A percentile compares a stretch with the other conserved stretches of the same genome.
phyloP scores from a whole-genome alignment of 2,797 vertebrate species.

The Bucorvus abyssinicus region DNA sequence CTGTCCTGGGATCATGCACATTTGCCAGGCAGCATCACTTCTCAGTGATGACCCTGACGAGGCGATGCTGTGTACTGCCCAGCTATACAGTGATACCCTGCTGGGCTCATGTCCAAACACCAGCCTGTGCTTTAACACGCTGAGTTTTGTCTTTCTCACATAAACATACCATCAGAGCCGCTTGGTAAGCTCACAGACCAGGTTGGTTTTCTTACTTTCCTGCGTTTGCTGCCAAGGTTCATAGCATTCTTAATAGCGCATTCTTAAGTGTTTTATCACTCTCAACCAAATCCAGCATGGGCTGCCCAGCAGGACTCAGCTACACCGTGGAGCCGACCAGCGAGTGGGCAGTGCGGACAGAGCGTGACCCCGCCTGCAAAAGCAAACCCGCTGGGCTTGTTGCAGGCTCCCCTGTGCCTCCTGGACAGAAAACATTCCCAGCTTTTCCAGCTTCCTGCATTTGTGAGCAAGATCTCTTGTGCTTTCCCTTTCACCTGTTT shows the following conservation, averaged over 20 bases:
- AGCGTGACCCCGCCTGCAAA: neutral
- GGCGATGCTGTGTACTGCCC: neutral
- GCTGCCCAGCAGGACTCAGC: neutral
- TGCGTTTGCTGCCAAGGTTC: neutral
- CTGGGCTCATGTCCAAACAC: neutral
- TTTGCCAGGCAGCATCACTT: neutral
- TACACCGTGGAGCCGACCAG: rapidly evolving
- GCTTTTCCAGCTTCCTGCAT: neutral
- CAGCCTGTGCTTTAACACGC: neutral
- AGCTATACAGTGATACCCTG: rapidly evolving
- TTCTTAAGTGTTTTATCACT: neutral
- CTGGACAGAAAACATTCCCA: rapidly evolving
- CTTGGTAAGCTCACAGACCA: neutral
- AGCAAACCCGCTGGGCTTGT: neutral
- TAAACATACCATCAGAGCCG: neutral
- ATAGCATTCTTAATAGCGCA: neutral
- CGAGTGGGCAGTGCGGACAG: rapidly evolving
- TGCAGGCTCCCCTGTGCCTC: neutral
- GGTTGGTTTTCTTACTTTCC: neutral
- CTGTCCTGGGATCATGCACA: rapidly evolving
- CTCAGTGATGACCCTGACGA: neutral
- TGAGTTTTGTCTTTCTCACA: neutral
- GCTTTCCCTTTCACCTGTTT: neutral
- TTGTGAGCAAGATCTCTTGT: neutral
- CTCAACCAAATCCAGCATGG: neutral